phyloP scores from a whole-genome alignment of 2,797 vertebrate genomes.

The Nyctalus aviator region DNA sequence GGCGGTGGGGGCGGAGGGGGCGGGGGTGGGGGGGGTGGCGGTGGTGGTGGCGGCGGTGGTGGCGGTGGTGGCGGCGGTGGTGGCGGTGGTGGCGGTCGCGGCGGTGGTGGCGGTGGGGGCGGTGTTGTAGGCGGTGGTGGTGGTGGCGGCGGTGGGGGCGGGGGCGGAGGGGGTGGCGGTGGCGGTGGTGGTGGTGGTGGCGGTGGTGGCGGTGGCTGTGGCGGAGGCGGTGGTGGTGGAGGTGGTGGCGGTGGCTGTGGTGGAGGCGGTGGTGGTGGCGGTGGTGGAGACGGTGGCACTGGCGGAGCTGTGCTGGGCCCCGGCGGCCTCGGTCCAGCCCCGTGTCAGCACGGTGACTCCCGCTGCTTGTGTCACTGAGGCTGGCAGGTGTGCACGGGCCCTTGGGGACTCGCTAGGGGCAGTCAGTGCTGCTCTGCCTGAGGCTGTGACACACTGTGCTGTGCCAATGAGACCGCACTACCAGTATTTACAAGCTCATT shows the following conservation, averaged over 20 bases:
- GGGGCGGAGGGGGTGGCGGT: too few species aligned
- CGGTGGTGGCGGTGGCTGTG: too few species aligned
- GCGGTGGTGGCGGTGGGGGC: accelerated
- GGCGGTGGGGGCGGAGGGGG: accelerated
- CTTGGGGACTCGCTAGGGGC: neutral
- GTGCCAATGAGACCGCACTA: neutral
- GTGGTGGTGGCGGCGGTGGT: too few species aligned
- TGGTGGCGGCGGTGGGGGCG: accelerated
- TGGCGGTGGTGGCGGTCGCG: accelerated
- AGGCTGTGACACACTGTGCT: neutral
- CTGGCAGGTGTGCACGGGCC: neutral
- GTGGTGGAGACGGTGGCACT: too few species aligned
- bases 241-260: too few species aligned
- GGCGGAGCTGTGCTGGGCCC: accelerated
- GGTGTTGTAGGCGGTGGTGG: too few species aligned
- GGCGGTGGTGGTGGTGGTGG: neutral
- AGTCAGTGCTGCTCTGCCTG: neutral
- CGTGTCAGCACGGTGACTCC: neutral
- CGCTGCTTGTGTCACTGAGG: neutral
- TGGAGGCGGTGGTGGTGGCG: too few species aligned
- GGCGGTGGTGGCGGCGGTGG: too few species aligned
- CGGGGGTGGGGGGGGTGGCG: too few species aligned
- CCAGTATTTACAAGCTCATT: neutral
- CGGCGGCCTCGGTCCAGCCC: neutral
- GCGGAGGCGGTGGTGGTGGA: too few species aligned